phyloP scores from a whole-genome alignment of 2,797 vertebrate genomes.

The Pachyuromys duprasi region DNA sequence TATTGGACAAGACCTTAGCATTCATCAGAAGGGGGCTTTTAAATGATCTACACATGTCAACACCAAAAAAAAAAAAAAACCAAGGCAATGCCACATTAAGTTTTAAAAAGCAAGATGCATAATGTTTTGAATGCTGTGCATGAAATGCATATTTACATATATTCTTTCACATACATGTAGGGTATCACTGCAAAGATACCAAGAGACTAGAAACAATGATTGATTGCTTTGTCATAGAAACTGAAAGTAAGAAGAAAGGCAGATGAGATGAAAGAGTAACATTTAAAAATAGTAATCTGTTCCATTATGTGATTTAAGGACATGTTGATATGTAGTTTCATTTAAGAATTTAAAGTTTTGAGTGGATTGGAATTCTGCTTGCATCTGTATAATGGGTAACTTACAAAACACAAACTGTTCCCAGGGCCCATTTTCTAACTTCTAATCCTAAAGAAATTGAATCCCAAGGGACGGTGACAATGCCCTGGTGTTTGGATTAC shows the following conservation, averaged over 20 bases:
- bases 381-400: neutral
- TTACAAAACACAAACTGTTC: neutral
- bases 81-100: neutral
- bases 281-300: neutral
- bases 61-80: conserved; percentile 15
- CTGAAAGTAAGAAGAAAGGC: neutral
- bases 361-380: neutral
- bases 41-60: neutral
- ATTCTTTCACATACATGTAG: neutral
- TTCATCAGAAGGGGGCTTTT: neutral
- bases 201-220: neutral
- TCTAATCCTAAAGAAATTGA: neutral
- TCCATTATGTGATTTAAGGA: conserved; percentile 24
- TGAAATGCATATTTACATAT: neutral
- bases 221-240: conserved; percentile 9
- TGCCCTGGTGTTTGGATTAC: neutral
- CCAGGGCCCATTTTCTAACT: neutral
- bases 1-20: neutral
- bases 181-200: neutral
- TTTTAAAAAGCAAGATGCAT: neutral
- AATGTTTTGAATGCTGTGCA: neutral
- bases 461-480: conserved; percentile 7
- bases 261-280: neutral
- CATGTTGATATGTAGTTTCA: neutral
- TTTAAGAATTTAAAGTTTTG: conserved; percentile 31